These are phyloP conservation scores for Sceloporus tristichus DNA, from an alignment of 2,113 vertebrate genomes.

Conservation along the genomic window DNA sequence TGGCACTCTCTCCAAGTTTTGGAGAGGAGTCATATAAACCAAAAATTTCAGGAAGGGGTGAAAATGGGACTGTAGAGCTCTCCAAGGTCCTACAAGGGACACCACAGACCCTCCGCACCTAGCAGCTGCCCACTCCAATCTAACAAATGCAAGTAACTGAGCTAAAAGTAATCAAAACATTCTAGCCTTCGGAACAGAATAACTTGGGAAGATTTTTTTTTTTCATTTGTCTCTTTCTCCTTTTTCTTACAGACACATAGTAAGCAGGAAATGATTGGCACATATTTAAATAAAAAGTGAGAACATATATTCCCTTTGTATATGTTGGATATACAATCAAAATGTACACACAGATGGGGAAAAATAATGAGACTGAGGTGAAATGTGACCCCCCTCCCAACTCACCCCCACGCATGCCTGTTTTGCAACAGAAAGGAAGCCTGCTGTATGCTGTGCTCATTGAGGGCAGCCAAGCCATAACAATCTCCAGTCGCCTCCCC, in stretches of 20 bases:
- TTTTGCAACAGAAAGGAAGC: neutral
- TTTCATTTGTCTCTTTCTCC: neutral
- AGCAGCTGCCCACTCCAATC: no score
- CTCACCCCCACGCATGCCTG: neutral
- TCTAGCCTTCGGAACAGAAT: neutral
- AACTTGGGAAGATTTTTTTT: neutral
- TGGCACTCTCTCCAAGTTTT: no score
- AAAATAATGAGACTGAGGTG: slow-evolving; percentile 5
- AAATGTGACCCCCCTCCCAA: neutral
- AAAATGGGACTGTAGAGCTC: no score
- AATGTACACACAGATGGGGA: neutral
- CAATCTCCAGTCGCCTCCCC: neutral
- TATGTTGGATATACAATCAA: neutral
- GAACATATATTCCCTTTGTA: neutral
- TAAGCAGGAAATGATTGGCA: neutral
- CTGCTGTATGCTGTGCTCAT: neutral
- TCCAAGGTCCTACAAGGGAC: no score
- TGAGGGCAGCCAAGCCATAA: neutral
- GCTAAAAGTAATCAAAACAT: neutral
- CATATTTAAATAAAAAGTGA: neutral
- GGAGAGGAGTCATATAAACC: no score
- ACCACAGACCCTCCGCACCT: no score
- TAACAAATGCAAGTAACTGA: neutral
- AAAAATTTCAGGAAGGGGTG: no score
- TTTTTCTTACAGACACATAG: neutral